Evolutionary conservation across 2,888 invertebrate genomes (phyloP).

Genomic region (Phragmatobia fuliginosa): DNA sequence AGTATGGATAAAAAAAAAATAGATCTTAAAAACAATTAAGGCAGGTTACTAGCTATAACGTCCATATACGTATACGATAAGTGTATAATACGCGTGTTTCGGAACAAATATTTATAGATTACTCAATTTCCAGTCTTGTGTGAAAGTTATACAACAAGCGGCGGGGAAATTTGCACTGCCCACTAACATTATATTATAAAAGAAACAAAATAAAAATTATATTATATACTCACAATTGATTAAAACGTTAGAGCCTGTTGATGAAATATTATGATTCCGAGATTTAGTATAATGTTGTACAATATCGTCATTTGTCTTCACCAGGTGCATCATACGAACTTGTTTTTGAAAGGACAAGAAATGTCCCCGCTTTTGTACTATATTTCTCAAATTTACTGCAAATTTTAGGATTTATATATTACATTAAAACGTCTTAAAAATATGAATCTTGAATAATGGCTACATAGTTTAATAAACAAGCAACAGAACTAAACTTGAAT

Average conservation of each 20-base stretch:
- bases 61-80: no score
- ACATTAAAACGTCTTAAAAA: background rate
- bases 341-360: constrained; percentile 14
- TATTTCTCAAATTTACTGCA: constrained; percentile 60
- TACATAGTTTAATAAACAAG: no score
- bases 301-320: constrained; percentile 21
- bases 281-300: constrained; percentile 13
- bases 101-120: background rate
- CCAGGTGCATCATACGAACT: constrained; percentile 14
- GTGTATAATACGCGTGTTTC: no score
- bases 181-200: background rate
- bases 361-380: constrained; percentile 5
- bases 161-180: background rate
- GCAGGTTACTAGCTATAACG: no score
- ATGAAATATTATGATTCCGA: background rate
- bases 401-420: constrained; percentile 21
- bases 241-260: background rate
- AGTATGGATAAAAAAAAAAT: no score
- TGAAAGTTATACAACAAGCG: background rate
- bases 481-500: no score
- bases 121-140: background rate
- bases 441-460: no score
- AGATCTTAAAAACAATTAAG: no score
- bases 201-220: background rate
- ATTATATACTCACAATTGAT: constrained; percentile 6